phyloP scores from a whole-genome alignment of 2,888 invertebrate species.

The Augochlorella aurata region DNA sequence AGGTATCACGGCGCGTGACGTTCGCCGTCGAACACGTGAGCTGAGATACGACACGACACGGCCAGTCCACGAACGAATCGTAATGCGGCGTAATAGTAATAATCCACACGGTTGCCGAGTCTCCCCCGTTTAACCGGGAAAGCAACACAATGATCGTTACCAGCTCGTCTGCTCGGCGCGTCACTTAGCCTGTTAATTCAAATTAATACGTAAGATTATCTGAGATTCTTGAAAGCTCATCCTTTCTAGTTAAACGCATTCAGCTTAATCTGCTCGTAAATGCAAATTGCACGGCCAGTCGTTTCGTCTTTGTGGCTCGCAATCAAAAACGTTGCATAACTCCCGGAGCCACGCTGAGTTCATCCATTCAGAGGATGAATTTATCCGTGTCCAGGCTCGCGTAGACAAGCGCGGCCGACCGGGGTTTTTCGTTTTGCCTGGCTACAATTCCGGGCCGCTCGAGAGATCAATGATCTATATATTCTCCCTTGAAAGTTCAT shows the following conservation, averaged over 20 bases:
- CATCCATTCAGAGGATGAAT: constrained; percentile 49
- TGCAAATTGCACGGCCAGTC: constrained; percentile 65
- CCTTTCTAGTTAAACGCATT: constrained; percentile 67
- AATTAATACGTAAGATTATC: constrained; percentile 69
- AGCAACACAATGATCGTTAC: constrained; percentile 67
- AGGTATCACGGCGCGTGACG: not conserved
- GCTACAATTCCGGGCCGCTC: not conserved
- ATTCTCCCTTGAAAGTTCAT: not conserved
- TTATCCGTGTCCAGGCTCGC: constrained; percentile 37
- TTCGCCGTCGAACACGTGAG: not conserved
- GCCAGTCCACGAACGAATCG: constrained; percentile 53
- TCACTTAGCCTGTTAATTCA: constrained; percentile 71
- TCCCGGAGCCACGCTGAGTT: constrained; percentile 49
- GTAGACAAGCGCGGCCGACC: constrained; percentile 13
- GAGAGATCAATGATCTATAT: not conserved
- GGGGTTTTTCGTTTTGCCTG: not conserved
- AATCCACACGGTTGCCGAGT: constrained; percentile 60
- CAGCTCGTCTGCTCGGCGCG: constrained; percentile 66
- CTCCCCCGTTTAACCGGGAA: constrained; percentile 50
- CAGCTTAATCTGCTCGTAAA: constrained; percentile 64
- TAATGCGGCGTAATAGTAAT: constrained; percentile 42
- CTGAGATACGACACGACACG: not conserved
- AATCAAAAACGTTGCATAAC: constrained; percentile 63
- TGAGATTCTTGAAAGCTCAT: constrained; percentile 66
- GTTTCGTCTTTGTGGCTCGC: constrained; percentile 61